Evolutionary conservation across 2,888 invertebrate genomes (phyloP).

Genomic region (Cyrtodaria siliqua): DNA sequence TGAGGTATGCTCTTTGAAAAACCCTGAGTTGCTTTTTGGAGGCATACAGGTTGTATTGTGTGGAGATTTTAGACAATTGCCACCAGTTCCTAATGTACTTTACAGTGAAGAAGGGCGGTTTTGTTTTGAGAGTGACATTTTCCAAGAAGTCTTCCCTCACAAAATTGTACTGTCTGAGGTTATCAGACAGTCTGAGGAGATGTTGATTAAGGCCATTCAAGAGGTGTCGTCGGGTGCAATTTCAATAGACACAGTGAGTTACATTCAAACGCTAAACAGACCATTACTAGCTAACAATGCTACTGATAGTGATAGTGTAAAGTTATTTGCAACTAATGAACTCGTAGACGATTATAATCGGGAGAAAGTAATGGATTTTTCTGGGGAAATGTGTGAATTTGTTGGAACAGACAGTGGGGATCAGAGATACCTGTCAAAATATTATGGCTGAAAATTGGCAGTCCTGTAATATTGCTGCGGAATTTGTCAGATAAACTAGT

Average conservation of each 20-base stretch:
- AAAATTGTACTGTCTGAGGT: constrained; percentile 16
- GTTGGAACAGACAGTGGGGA: constrained; percentile 25
- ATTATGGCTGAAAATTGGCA: constrained; percentile 28
- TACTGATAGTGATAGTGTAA: constrained; percentile 6
- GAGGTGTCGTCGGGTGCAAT: constrained; percentile 26
- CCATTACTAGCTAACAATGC: constrained; percentile 8
- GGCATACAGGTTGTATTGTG: constrained; percentile 42
- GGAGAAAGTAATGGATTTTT: constrained; percentile 2
- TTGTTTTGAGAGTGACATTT: constrained; percentile 30
- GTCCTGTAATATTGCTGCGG: constrained; percentile 30
- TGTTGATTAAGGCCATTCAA: constrained; percentile 13
- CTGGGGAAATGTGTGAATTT: constrained; percentile 28
- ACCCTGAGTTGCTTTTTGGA: constrained; percentile 23
- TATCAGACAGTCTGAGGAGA: constrained; percentile 26
- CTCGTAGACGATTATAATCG: constrained; percentile 40
- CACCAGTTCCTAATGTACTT: constrained; percentile 40
- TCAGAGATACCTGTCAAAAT: constrained; percentile 8
- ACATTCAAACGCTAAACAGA: constrained; percentile 9
- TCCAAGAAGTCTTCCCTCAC: constrained; percentile 16
- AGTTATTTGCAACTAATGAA: constrained; percentile 47
- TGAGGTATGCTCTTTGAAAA: constrained; percentile 33
- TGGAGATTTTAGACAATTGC: constrained; percentile 44
- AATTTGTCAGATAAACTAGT: constrained; percentile 30
- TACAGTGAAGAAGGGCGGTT: constrained; percentile 32
- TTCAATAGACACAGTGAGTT: constrained; percentile 11